A percentile compares a stretch with the other conserved stretches of the same genome.
Evolutionary conservation across 1,140 invertebrate species (phyloP).

Genomic region (Sarcophaga bullata): DNA sequence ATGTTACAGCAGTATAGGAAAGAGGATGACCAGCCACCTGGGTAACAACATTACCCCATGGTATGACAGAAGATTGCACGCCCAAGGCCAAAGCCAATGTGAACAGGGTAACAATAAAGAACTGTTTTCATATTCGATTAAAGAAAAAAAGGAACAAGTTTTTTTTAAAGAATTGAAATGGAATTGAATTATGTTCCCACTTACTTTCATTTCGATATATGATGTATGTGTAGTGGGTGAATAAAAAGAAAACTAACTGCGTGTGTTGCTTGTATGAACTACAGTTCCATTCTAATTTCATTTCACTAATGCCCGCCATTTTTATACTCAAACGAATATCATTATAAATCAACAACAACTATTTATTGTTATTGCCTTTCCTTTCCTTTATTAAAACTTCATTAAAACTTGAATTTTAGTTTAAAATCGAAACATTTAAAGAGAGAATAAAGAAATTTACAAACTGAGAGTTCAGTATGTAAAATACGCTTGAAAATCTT

Average conservation of each 20-base stretch:
- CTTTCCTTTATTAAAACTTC: neutral
- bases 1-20: conserved; percentile 23
- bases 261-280: conserved; percentile 53
- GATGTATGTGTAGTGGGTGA: conserved; percentile 64
- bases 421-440: too few relatives aligned
- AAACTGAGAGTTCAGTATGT: too few relatives aligned
- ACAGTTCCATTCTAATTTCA: conserved; percentile 43
- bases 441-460: too few relatives aligned
- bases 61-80: conserved; percentile 56
- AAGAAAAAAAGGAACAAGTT: conserved; percentile 49
- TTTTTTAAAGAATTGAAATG: conserved; percentile 51
- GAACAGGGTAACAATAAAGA: conserved; percentile 56
- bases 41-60: conserved; percentile 43
- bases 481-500: too few relatives aligned
- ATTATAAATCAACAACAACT: neutral
- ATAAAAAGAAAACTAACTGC: conserved; percentile 53
- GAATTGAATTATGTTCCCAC: conserved; percentile 51
- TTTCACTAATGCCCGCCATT: conserved; percentile 42
- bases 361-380: neutral
- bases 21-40: conserved; percentile 2
- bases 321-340: conserved; percentile 35
- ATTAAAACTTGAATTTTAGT: too few relatives aligned
- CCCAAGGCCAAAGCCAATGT: conserved; percentile 64
- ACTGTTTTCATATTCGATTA: too few relatives aligned
- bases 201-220: conserved; percentile 52